Evolutionary conservation across 1,140 invertebrate genomes (phyloP).

Genomic region (Phthorimaea operculella): DNA sequence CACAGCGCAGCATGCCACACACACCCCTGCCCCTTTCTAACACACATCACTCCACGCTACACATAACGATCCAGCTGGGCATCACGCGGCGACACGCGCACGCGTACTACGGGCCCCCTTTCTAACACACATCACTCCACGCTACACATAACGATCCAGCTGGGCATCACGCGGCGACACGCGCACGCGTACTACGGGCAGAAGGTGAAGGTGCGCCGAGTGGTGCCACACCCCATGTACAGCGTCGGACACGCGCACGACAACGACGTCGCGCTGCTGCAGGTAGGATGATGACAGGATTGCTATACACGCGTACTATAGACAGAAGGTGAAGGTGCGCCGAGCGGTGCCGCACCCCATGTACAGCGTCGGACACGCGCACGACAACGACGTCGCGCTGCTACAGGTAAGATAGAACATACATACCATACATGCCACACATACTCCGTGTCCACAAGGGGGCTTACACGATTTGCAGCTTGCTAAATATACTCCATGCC

Average conservation of each 20-base stretch:
- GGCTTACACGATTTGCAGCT: too few relatives aligned
- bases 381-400: conserved; percentile 85
- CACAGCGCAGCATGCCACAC: too few relatives aligned
- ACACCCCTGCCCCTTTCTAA: too few relatives aligned
- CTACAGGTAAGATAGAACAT: conserved; percentile 74
- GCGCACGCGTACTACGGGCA: conserved; percentile 83
- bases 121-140: too few relatives aligned
- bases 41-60: too few relatives aligned
- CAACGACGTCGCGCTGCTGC: conserved; percentile 85
- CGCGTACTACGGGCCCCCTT: conserved; percentile 81
- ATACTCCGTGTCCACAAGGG: too few relatives aligned
- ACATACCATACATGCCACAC: too few relatives aligned
- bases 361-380: conserved; percentile 80
- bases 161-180: conserved; percentile 82
- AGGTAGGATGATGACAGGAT: conserved; percentile 72
- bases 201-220: conserved; percentile 80
- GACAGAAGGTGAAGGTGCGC: conserved; percentile 82
- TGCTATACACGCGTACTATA: too few relatives aligned
- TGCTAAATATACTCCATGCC: too few relatives aligned
- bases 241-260: conserved; percentile 81
- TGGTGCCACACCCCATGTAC: conserved; percentile 82
- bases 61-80: conserved; percentile 85
- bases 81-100: conserved; percentile 83
- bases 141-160: conserved; percentile 85
- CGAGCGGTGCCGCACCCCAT: conserved; percentile 81